A percentile compares a stretch with the other conserved stretches of the same genome.
Conservation (phyloP, 2,797 vertebrate genomes). For the Molossus alvarezi region DNA sequence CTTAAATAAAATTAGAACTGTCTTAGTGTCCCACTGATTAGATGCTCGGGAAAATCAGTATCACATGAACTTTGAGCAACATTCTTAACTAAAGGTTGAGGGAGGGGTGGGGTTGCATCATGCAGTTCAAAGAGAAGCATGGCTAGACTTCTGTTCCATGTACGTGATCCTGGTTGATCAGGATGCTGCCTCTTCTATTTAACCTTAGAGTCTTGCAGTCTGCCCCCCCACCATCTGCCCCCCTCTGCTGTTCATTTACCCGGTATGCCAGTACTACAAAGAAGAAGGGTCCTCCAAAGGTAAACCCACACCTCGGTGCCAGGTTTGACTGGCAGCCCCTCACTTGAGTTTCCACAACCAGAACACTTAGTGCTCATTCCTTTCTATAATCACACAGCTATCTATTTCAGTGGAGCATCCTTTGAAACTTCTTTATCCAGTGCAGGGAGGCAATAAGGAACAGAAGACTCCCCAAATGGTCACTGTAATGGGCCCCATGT, state of each 20-base stretch:
- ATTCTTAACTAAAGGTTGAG: not conserved
- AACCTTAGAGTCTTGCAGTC: not conserved
- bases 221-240: not conserved
- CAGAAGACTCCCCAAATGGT: not conserved
- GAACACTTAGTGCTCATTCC: not conserved
- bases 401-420: not conserved
- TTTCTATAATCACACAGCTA: not conserved
- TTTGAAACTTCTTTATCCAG: not conserved
- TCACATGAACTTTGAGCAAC: not conserved
- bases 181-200: not conserved
- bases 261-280: not conserved
- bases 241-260: not conserved
- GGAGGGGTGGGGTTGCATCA: accelerated
- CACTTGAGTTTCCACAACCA: not conserved
- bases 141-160: not conserved
- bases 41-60: not conserved
- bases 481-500: not conserved
- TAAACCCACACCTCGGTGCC: not conserved
- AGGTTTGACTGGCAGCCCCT: not conserved
- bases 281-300: not conserved
- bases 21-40: not conserved
- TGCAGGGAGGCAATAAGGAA: not conserved
- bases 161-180: not conserved
- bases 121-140: not conserved
- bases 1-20: constrained; percentile 31